Percentiles rank a stretch among this genome's conserved stretches.
phyloP scores from a whole-genome alignment of 2,888 invertebrate genomes.

The Ischnura elegans region DNA sequence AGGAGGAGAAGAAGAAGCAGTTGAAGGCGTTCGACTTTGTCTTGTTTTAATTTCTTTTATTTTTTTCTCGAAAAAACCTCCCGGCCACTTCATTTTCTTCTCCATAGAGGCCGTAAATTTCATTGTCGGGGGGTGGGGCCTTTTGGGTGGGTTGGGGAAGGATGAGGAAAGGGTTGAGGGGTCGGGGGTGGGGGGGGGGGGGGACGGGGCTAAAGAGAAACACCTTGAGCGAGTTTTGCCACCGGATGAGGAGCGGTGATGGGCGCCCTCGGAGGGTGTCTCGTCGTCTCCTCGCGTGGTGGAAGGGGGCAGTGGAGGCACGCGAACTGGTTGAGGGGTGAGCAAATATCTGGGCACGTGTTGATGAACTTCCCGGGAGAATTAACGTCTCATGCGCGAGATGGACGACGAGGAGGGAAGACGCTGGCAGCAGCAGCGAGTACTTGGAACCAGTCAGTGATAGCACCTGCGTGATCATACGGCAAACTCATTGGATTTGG shows the following conservation, averaged over 20 bases:
- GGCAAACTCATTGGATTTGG: too few species aligned
- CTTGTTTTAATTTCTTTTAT: conserved; percentile 19
- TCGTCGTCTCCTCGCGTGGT: not conserved
- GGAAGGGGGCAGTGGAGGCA: not conserved
- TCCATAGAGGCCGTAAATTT: conserved; percentile 54
- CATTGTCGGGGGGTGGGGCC: conserved; percentile 14
- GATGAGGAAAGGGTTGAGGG: not conserved
- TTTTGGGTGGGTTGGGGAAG: not conserved
- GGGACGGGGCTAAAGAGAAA: not conserved
- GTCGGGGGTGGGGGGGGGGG: not conserved
- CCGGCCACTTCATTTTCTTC: conserved; percentile 39
- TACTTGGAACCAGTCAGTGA: not conserved
- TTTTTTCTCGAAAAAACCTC: not conserved
- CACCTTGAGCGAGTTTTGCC: conserved; percentile 45
- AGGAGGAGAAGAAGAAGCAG: not conserved
- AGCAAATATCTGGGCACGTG: conserved; percentile 49
- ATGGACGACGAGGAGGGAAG: not conserved
- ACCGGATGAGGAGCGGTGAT: not conserved
- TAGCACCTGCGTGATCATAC: too few species aligned
- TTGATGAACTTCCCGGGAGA: conserved; percentile 28
- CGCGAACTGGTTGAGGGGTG: not conserved
- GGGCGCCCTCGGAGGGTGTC: not conserved
- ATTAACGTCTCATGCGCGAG: not conserved
- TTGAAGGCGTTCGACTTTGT: conserved; percentile 16
- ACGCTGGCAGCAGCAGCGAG: not conserved